These are phyloP conservation scores for Trichacis sp. DNA, from an alignment of 2,888 invertebrate species.

Conservation along the genomic window DNA sequence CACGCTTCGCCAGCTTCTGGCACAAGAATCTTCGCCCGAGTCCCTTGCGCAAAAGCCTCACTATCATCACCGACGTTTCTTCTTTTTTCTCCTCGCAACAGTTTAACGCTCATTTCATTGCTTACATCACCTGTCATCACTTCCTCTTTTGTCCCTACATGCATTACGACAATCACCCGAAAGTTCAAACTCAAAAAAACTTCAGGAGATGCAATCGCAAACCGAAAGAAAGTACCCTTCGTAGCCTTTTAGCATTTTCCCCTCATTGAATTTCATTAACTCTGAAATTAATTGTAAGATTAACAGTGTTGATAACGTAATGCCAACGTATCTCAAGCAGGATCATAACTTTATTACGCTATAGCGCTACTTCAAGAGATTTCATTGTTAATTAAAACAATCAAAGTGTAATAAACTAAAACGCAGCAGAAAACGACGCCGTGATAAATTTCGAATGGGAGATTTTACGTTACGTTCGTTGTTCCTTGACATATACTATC, in stretches of 20 bases:
- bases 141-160: too few relatives aligned
- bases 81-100: conserved; percentile 21
- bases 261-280: background rate
- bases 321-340: background rate
- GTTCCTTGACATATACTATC: background rate
- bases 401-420: background rate
- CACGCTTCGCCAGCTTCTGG: conserved; percentile 44
- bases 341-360: conserved; percentile 7
- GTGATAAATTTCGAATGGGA: background rate
- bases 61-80: conserved; percentile 15
- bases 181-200: too few relatives aligned
- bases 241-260: too few relatives aligned
- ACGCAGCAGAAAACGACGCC: too few relatives aligned
- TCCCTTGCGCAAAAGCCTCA: conserved; percentile 37
- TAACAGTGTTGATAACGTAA: background rate
- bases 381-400: background rate
- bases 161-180: background rate
- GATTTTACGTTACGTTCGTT: background rate
- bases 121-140: background rate
- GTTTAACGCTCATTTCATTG: conserved; percentile 25
- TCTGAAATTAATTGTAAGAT: background rate
- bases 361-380: background rate
- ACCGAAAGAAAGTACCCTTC: background rate
- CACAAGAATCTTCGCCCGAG: conserved; percentile 30
- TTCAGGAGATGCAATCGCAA: too few relatives aligned